Conservation (phyloP, 2,797 vertebrate genomes). For the Perodicticus potto region DNA sequence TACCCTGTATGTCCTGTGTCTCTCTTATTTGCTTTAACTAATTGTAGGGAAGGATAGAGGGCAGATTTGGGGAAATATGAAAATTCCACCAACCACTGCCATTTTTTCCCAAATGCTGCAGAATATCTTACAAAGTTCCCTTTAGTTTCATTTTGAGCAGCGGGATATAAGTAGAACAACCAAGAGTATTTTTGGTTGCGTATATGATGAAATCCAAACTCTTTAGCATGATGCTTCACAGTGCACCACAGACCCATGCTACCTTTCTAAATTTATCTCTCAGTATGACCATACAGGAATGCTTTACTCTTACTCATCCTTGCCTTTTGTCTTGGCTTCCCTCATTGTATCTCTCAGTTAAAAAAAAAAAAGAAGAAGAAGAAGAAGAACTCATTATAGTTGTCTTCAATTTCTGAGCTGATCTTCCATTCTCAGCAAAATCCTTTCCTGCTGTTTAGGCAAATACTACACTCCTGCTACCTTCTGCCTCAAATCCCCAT, state of each 20-base stretch:
- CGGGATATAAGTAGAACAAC: neutral
- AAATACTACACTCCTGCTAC: neutral
- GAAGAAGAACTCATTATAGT: neutral
- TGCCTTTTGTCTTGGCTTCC: neutral
- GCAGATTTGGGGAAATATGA: neutral
- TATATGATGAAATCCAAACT: neutral
- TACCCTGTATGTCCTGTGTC: neutral
- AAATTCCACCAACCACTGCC: neutral
- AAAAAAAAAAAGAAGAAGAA: neutral
- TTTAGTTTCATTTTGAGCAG: neutral
- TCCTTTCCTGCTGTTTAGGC: neutral
- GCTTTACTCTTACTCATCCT: neutral
- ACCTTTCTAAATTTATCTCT: neutral
- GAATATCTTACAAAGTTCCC: neutral
- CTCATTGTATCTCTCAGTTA: neutral
- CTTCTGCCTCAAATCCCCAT: neutral
- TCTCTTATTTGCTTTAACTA: constrained; percentile 54
- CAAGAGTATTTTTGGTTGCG: neutral
- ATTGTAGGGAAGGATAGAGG: neutral
- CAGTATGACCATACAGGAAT: neutral
- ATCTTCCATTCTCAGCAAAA: neutral
- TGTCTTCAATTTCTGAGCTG: neutral
- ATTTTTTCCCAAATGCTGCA: neutral
- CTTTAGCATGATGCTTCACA: neutral
- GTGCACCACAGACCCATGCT: neutral